phyloP scores from a whole-genome alignment of 2,797 vertebrate species.

The Hippocampus kuda region DNA sequence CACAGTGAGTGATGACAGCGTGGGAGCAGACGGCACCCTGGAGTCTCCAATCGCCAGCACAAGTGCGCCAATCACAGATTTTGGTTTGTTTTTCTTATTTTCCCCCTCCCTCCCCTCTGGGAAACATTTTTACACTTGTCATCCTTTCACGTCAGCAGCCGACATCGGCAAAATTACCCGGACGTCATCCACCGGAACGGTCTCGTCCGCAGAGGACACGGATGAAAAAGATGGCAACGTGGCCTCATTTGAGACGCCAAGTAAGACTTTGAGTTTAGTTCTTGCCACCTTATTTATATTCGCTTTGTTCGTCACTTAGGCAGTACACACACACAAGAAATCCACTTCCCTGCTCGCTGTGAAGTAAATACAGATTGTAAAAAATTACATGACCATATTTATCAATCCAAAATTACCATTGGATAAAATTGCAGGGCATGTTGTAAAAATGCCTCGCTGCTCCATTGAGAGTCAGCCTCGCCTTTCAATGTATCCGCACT shows the following conservation, averaged over 20 bases:
- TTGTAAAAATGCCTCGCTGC: too few relatives aligned
- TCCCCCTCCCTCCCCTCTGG: background rate
- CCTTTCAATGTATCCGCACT: too few relatives aligned
- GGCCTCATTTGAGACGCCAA: constrained; percentile 68
- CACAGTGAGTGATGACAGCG: constrained; percentile 70
- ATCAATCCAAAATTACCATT: too few relatives aligned
- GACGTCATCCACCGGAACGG: constrained; percentile 74
- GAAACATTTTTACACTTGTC: background rate
- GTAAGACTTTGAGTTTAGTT: constrained; percentile 52
- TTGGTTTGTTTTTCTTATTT: too few relatives aligned
- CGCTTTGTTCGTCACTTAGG: too few relatives aligned
- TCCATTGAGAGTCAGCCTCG: too few relatives aligned
- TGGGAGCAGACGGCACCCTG: constrained; percentile 58
- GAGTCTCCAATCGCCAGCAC: constrained; percentile 64
- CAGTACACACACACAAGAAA: too few relatives aligned
- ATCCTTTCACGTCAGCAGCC: constrained; percentile 49
- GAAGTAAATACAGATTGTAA: too few relatives aligned
- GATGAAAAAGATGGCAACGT: constrained; percentile 70
- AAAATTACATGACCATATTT: too few relatives aligned
- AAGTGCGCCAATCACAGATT: constrained; percentile 48
- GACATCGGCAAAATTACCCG: constrained; percentile 73
- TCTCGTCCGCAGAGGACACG: constrained; percentile 77
- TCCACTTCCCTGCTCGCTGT: too few relatives aligned
- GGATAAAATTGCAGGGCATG: too few relatives aligned
- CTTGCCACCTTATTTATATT: too few relatives aligned